Evolutionary conservation across 2,113 vertebrate genomes (phyloP), one percentile per base, ranked within the genome.

Genomic region (Neotoma lepida): DNA sequence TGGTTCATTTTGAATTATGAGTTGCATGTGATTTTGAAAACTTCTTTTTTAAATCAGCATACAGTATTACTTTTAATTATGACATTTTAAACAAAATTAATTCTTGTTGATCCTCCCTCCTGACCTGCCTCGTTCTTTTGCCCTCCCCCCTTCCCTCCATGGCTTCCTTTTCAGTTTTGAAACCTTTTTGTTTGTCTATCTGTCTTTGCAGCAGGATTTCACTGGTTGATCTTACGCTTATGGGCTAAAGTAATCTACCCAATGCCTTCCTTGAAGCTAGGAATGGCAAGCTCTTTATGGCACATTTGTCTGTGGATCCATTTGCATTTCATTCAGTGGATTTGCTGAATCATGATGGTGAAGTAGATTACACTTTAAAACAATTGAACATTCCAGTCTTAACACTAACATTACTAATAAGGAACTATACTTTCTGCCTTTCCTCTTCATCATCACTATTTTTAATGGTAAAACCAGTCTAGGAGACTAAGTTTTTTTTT

Each of bases 1-100:
- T 73, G 86, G 87, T 86, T n/a, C 64, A 68, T 46, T 93, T 94
- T 94, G 86, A 96, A 93, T 96, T 77, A 15, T 82, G 46, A 88
- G 70, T 85, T 85, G 80, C 17, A 63, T 91, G 91, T 95, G 51
- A 56, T 93, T 63, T 81, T 90, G 85, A 63, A 89, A 95, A 93
- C 70, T 61, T 68, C n/a, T 86, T 33, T 35, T 41, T 35, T 6
- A 82, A 85, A 46, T 33, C 41, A 66, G n/a, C 41, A 35, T 33
- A 46, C 15, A 84, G 8, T 86, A 35, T 66, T 71, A 33, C 41
- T 46, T 35, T 86, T 86, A 64, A 86, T 63, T 66, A 66, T 66
- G 61, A 44, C 18, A 49, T 49, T 66, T 49, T 7, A 46, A 86
- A 41, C 44, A 86, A 84, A 66, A 66, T 86, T 66, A 49, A 66